These are phyloP conservation scores for Littorina saxatilis DNA, from an alignment of 1,140 invertebrate genomes.

Conservation along the genomic window DNA sequence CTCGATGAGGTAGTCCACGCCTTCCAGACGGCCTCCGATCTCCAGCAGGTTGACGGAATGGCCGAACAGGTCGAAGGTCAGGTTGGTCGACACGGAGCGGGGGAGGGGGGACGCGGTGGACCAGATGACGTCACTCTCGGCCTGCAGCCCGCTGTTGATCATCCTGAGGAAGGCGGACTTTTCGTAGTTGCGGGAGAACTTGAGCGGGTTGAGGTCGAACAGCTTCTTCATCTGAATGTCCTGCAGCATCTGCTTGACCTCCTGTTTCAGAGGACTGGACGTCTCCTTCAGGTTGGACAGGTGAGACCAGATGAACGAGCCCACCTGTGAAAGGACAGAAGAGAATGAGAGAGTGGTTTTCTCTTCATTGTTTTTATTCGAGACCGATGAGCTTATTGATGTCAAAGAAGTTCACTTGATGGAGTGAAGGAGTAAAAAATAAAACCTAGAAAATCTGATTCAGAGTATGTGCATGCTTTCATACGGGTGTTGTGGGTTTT, in stretches of 20 bases:
- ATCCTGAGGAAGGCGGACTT: conserved; percentile 68
- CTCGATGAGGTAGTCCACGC: conserved; percentile 89
- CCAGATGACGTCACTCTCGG: conserved; percentile 83
- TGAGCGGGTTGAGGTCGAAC: conserved; percentile 87
- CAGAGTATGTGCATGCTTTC: too few relatives aligned
- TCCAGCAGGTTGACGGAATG: conserved; percentile 90
- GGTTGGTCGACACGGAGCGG: conserved; percentile 86
- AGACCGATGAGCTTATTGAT: too few relatives aligned
- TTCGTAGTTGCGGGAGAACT: conserved; percentile 92
- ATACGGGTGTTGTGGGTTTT: neutral
- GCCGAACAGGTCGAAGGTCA: conserved; percentile 91
- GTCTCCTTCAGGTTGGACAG: conserved; percentile 90
- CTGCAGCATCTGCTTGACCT: conserved; percentile 88
- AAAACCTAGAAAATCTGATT: too few relatives aligned
- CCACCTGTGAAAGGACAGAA: conserved; percentile 78
- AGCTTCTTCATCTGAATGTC: conserved; percentile 81
- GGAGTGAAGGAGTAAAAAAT: too few relatives aligned
- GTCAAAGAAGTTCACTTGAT: too few relatives aligned
- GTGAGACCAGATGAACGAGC: conserved; percentile 95
- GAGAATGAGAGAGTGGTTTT: too few relatives aligned
- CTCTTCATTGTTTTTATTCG: too few relatives aligned
- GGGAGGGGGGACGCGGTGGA: conserved; percentile 92
- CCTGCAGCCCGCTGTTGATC: conserved; percentile 57
- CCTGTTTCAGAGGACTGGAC: conserved; percentile 87
- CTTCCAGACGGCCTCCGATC: conserved; percentile 88